A percentile compares a stretch with the other conserved stretches of the same genome.
These are phyloP conservation scores for Campodea augens DNA, from an alignment of 1,140 invertebrate genomes.

Conservation along the genomic window DNA sequence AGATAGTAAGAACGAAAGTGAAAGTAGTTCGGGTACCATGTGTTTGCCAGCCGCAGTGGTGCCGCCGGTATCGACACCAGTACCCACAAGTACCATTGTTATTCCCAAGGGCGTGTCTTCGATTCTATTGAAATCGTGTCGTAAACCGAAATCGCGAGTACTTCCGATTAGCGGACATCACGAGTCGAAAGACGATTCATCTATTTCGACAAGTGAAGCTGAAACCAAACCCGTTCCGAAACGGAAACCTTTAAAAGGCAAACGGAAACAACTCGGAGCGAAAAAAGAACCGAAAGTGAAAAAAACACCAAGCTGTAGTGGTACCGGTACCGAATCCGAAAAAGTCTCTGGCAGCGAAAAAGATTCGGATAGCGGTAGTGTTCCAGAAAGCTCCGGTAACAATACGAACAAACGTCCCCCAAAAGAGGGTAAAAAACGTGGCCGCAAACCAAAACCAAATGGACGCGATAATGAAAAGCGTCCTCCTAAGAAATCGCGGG, in stretches of 20 bases:
- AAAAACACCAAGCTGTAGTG: constrained; percentile 28
- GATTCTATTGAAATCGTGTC: not conserved
- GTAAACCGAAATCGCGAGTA: not conserved
- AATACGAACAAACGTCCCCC: too few species aligned
- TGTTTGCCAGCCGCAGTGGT: too few species aligned
- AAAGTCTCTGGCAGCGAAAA: constrained; percentile 37
- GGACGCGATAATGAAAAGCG: constrained; percentile 14
- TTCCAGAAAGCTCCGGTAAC: too few species aligned
- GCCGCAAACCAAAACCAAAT: too few species aligned
- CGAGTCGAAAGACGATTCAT: constrained; percentile 35
- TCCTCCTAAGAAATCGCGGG: constrained; percentile 7
- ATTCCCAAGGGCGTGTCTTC: too few species aligned
- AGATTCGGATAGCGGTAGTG: constrained; percentile 37
- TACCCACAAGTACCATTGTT: constrained; percentile 11
- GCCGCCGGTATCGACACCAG: constrained; percentile 26
- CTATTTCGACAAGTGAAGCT: constrained; percentile 44
- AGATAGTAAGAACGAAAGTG: constrained; percentile 46
- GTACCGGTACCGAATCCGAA: constrained; percentile 42
- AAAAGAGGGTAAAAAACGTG: too few species aligned
- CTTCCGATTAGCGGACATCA: not conserved
- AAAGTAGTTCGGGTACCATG: too few species aligned
- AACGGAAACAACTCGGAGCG: constrained; percentile 30
- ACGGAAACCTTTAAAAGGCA: constrained; percentile 50
- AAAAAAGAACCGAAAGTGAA: constrained; percentile 12
- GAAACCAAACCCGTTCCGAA: constrained; percentile 42